Evolutionary conservation across 2,797 vertebrate species (phyloP).

Genomic region (Psittacula derbiana): DNA sequence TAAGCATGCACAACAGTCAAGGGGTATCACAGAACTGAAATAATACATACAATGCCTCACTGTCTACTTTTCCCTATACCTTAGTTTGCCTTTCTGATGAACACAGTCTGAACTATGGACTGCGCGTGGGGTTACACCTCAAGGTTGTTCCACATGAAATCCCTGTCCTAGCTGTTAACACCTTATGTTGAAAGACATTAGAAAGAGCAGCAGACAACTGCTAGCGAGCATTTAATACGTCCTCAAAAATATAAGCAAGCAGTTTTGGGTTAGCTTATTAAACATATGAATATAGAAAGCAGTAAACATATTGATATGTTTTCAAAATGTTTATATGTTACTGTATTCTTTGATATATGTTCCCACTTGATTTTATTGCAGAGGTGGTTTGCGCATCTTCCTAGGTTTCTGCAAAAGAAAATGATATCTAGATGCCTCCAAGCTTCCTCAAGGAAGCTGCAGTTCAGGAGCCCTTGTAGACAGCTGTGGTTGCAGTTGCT

Average conservation of each 20-base stretch:
- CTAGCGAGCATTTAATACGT: background rate
- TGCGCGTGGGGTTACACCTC: background rate
- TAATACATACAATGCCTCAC: accelerated
- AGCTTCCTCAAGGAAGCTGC: background rate
- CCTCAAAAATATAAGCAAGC: background rate
- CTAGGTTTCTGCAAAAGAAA: background rate
- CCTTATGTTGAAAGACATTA: background rate
- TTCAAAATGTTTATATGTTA: background rate
- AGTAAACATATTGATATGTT: background rate
- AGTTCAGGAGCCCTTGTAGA: background rate
- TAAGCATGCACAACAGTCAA: background rate
- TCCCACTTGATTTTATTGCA: background rate
- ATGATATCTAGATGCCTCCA: background rate
- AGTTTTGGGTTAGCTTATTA: background rate
- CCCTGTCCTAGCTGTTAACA: background rate
- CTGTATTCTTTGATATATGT: background rate
- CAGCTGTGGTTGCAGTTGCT: background rate
- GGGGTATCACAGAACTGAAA: background rate
- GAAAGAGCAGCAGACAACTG: background rate
- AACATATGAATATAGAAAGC: background rate
- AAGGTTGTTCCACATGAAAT: background rate
- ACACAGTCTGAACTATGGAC: background rate
- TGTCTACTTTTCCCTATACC: background rate
- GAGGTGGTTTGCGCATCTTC: background rate
- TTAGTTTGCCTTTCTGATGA: background rate